phyloP scores from a whole-genome alignment of 2,888 invertebrate species.

The Chrysolina americana region DNA sequence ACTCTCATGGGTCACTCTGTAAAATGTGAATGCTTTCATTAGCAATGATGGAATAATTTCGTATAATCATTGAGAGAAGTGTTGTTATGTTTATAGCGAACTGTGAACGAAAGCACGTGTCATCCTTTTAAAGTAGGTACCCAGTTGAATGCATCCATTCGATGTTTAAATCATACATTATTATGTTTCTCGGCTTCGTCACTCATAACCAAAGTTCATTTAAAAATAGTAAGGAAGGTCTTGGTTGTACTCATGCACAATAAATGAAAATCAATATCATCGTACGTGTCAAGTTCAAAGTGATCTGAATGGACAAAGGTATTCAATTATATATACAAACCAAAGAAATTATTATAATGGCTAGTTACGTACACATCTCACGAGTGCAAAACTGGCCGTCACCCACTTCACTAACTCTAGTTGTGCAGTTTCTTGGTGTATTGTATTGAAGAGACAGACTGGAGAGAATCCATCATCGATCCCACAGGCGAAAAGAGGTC shows the following conservation, averaged over 20 bases:
- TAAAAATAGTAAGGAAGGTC: background rate
- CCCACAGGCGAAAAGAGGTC: conserved; percentile 60
- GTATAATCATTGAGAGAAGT: too few relatives aligned
- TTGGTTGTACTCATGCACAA: background rate
- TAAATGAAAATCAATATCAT: background rate
- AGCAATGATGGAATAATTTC: too few relatives aligned
- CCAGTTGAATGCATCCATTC: too few relatives aligned
- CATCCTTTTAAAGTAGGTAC: background rate
- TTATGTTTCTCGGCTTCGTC: background rate
- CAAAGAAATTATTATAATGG: background rate
- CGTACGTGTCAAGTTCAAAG: background rate
- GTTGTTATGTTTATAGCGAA: too few relatives aligned
- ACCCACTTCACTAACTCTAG: conserved; percentile 38
- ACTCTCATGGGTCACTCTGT: too few relatives aligned
- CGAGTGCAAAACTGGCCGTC: conserved; percentile 55
- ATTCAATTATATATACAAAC: background rate
- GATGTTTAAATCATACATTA: background rate
- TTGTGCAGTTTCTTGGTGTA: conserved; percentile 33
- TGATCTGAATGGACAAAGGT: background rate
- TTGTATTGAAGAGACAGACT: conserved; percentile 26
- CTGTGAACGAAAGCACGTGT: background rate
- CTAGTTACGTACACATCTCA: conserved; percentile 63
- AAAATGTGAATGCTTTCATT: too few relatives aligned
- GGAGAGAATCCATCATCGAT: conserved; percentile 59
- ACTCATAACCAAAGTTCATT: background rate